phyloP scores from a whole-genome alignment of 2,888 invertebrate genomes.

The Atethmia centrago region DNA sequence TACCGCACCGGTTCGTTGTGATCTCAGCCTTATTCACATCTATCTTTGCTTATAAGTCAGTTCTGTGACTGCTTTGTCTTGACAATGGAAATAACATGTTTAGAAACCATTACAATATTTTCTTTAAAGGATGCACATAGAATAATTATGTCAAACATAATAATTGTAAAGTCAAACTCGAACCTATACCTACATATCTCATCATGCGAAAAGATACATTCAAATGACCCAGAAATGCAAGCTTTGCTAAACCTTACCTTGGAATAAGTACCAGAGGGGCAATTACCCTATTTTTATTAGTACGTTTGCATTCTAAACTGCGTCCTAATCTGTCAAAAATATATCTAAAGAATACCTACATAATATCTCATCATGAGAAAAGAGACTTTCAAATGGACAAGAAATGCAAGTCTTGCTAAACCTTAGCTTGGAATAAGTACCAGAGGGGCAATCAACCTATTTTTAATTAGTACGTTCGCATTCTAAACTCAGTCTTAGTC shows the following conservation, averaged over 20 bases:
- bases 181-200: background rate
- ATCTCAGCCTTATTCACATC: background rate
- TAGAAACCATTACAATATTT: background rate
- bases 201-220: background rate
- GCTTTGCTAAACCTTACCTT: background rate
- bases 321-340: too few species aligned
- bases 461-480: too few species aligned
- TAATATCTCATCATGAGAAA: background rate
- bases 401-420: background rate
- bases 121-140: background rate
- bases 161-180: background rate
- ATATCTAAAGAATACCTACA: background rate
- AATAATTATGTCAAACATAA: too few species aligned
- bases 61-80: background rate
- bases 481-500: too few species aligned
- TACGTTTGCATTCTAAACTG: too few species aligned
- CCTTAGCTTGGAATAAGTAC: background rate
- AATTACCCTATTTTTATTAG: too few species aligned
- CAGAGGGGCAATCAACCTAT: background rate
- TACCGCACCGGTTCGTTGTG: background rate
- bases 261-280: background rate
- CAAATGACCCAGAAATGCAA: background rate
- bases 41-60: background rate
- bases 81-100: background rate
- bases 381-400: background rate